Conservation (phyloP, 2,113 vertebrate genomes). For the Pteronura brasiliensis region DNA sequence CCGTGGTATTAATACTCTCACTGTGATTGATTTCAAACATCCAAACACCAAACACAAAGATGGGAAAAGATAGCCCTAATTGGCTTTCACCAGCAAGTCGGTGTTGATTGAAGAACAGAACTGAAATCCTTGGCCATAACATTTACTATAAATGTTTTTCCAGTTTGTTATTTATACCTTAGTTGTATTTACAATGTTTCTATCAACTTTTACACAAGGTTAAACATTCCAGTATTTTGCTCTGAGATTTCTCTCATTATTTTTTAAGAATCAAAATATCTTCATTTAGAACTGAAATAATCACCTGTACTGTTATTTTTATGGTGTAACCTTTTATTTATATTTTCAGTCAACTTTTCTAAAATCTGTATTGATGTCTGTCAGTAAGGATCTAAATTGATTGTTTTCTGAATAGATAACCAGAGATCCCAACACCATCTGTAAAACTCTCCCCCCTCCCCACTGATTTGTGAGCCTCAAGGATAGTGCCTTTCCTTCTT, state of each 20-base stretch:
- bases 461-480: background rate
- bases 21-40: background rate
- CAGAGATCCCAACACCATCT: background rate
- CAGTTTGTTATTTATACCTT: background rate
- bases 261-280: background rate
- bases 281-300: background rate
- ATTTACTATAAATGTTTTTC: background rate
- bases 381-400: background rate
- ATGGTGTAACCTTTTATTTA: background rate
- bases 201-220: background rate
- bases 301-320: background rate
- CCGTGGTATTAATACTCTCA: background rate
- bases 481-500: background rate
- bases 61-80: background rate
- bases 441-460: background rate
- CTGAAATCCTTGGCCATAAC: background rate
- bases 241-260: background rate
- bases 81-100: background rate
- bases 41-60: background rate
- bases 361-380: background rate
- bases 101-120: background rate
- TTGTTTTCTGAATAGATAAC: slow-evolving; percentile 17
- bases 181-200: slow-evolving; percentile 14
- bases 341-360: background rate
- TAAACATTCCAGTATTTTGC: background rate